Base-by-base conservation (phyloP, 2,113 vertebrate species). In the Notothenia coriiceps region DNA sequence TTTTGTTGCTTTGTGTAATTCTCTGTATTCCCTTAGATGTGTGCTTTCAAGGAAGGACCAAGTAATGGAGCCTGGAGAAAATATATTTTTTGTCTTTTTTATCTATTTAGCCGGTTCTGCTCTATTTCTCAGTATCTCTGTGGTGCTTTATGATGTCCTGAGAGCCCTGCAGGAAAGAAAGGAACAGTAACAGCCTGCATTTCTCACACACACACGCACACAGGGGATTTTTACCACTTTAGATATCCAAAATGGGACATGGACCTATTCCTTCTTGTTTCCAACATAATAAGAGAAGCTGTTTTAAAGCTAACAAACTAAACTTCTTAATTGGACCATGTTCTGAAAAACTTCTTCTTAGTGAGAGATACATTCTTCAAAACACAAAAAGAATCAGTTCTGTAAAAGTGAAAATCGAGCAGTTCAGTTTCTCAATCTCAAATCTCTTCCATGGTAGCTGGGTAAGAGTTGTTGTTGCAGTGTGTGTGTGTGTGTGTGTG, bases 31-130 rank as follows among this genome's bases (percentile, higher is more conserved):
- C 59, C 51, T n/a, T 55, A 20, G 43, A 73, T 76, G 64, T 68
- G 74, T 79, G 67, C 71, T 77, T 62, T 85, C 72, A 80, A 80
- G 29, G 64, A 85, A 75, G 62, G 71, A 84, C 47, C 15, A 46
- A 66, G 76, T 63, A 59, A 74, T 61, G 35, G 44, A 81, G 82
- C 78, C 82, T 73, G 80, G n/a, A 86, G 75, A 90, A 83, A 82
- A 22, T 22, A 22, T 22, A 22, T 22, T 1, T 22, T 1, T 22
- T 22, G 22, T 22, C 22, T 25, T 25, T 25, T 25, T 25, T 71
- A 74, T 83, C 85, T 82, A 90, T 85, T 88, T 80, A 52, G 79
- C 85, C 15, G 46, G 88, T 92, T 93, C 83, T 92, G 91, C 89
- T 91, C 87, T 88, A 84, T 83, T 93, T 91, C 84, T 77, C 86